Evolutionary conservation across 2,888 invertebrate species (phyloP).

Genomic region (Glyphotaelius pellucidus): DNA sequence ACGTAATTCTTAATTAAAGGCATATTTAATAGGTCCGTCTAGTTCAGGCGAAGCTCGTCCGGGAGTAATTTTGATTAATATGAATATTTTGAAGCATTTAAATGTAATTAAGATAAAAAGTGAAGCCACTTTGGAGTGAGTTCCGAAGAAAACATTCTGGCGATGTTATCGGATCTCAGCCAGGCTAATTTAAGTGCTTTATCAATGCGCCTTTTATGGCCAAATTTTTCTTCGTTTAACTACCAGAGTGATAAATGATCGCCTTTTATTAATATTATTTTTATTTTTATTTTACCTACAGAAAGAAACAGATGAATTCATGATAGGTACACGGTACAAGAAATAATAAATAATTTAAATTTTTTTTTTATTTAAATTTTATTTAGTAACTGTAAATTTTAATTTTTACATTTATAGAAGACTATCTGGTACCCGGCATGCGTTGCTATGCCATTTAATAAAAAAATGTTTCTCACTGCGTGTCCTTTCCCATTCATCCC

Average conservation of each 20-base stretch:
- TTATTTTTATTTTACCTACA: background rate
- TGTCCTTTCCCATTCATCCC: too few relatives aligned
- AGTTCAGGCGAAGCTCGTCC: slow-evolving; percentile 47
- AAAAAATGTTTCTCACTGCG: too few relatives aligned
- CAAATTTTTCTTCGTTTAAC: background rate
- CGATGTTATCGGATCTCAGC: background rate
- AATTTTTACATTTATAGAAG: too few relatives aligned
- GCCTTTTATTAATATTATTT: background rate
- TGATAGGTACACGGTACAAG: too few relatives aligned
- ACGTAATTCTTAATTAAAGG: slow-evolving; percentile 64
- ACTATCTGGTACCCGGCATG: too few relatives aligned
- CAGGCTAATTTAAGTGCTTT: slow-evolving; percentile 32
- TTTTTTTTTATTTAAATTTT: background rate
- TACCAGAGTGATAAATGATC: background rate
- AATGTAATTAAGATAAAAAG: slow-evolving; percentile 62
- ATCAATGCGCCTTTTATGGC: slow-evolving; percentile 37
- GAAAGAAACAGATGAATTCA: background rate
- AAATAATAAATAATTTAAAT: too few relatives aligned
- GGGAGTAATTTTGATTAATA: slow-evolving; percentile 64
- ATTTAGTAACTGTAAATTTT: too few relatives aligned
- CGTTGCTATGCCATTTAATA: too few relatives aligned
- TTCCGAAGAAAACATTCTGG: slow-evolving; percentile 25
- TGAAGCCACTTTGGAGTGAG: slow-evolving; percentile 47
- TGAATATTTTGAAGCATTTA: slow-evolving; percentile 65
- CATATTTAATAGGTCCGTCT: slow-evolving; percentile 54